Conservation (phyloP, 2,113 vertebrate species). For the Colistium nudipinnis region DNA sequence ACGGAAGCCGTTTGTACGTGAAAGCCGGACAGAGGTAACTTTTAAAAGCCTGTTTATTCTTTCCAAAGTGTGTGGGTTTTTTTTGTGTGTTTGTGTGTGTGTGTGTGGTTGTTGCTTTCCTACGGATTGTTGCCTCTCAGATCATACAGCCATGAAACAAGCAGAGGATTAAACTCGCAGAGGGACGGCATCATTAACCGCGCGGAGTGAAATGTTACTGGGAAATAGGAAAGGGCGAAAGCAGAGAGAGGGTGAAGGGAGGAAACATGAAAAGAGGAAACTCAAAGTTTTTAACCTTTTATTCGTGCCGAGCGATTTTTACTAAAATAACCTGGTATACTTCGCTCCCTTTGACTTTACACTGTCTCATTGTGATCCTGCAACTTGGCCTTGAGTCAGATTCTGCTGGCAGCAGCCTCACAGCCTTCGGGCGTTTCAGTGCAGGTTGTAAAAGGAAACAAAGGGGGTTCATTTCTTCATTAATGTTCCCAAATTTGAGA, state of each 20-base stretch:
- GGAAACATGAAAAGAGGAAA: neutral
- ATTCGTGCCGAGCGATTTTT: slow-evolving; percentile 41
- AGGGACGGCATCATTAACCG: slow-evolving; percentile 55
- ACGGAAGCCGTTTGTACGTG: slow-evolving; percentile 45
- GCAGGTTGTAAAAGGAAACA: slow-evolving; percentile 15
- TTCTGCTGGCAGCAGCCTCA: slow-evolving; percentile 39
- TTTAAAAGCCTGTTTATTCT: slow-evolving; percentile 63
- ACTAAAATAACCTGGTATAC: slow-evolving; percentile 7
- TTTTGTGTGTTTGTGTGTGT: slow-evolving; percentile 20
- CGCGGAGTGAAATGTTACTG: slow-evolving; percentile 62
- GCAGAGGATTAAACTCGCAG: slow-evolving; percentile 56
- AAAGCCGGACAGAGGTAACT: slow-evolving; percentile 45
- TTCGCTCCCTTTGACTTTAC: slow-evolving; percentile 25
- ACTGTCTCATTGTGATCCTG: slow-evolving; percentile 16
- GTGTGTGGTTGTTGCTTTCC: slow-evolving; percentile 14
- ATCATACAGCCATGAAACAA: slow-evolving; percentile 40
- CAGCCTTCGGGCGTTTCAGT: slow-evolving; percentile 37
- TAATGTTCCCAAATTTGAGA: slow-evolving; percentile 10
- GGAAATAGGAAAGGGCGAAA: slow-evolving; percentile 31
- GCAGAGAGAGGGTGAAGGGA: slow-evolving; percentile 4
- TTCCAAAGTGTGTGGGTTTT: slow-evolving; percentile 44
- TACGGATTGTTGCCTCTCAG: slow-evolving; percentile 12
- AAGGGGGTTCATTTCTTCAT: slow-evolving; percentile 29
- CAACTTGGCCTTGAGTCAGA: slow-evolving; percentile 32
- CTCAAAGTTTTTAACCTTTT: slow-evolving; percentile 33